Percentiles rank a stretch among this genome's conserved stretches.
Evolutionary conservation across 2,888 invertebrate genomes (phyloP).

Genomic region (Acronicta psi): DNA sequence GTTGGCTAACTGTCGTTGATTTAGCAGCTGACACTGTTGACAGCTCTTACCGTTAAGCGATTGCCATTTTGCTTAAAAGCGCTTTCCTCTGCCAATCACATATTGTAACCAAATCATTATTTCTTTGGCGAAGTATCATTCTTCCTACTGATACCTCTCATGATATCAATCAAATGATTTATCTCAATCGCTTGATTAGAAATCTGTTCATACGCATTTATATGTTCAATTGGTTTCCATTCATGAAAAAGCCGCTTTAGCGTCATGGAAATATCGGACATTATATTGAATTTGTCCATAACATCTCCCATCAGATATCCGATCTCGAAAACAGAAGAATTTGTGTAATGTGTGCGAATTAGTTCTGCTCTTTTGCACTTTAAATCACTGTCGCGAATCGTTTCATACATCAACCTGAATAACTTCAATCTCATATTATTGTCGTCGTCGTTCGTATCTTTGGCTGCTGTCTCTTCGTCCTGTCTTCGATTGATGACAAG

Average conservation of each 20-base stretch:
- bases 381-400: conserved; percentile 73
- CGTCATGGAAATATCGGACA: conserved; percentile 69
- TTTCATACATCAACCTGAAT: conserved; percentile 79
- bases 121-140: not conserved
- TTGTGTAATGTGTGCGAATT: conserved; percentile 66
- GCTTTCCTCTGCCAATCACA: no score
- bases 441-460: conserved; percentile 57
- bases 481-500: conserved; percentile 9
- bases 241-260: conserved; percentile 63
- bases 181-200: conserved; percentile 77
- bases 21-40: no score
- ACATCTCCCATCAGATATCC: conserved; percentile 75
- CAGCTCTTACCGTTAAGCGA: no score
- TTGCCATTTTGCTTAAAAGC: no score
- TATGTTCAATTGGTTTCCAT: conserved; percentile 81
- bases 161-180: conserved; percentile 69
- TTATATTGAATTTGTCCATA: conserved; percentile 69
- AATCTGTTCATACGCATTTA: conserved; percentile 80
- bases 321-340: conserved; percentile 69
- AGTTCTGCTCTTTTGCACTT: conserved; percentile 74
- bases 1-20: no score
- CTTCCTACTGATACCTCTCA: conserved; percentile 53
- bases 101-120: no score
- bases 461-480: accelerated
- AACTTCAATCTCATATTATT: conserved; percentile 74